phyloP scores from a whole-genome alignment of 2,113 vertebrate species.

The Ceuthmochares aereus region DNA sequence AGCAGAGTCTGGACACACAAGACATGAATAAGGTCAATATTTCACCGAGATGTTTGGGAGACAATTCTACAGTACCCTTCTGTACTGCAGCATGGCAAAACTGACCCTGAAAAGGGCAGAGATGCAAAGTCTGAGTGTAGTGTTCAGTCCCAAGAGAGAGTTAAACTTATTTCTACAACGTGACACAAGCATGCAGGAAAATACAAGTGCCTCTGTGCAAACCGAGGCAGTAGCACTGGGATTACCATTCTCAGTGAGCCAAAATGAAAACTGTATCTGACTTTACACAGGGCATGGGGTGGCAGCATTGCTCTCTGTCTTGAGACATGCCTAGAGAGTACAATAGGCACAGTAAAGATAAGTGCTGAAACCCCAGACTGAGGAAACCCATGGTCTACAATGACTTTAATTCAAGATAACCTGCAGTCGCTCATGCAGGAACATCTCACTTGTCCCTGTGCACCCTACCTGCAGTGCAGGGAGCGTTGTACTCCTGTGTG shows the following conservation, averaged over 20 bases:
- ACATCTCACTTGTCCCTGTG: rapidly evolving
- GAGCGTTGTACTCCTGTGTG: conserved; percentile 58
- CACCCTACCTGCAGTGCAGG: conserved; percentile 48
- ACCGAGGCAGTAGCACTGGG: neutral
- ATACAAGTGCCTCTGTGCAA: neutral
- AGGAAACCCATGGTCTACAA: neutral
- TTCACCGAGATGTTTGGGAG: neutral
- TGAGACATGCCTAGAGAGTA: neutral
- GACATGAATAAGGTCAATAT: neutral
- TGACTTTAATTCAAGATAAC: neutral
- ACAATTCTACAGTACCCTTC: neutral
- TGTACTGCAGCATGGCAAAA: neutral
- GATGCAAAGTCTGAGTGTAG: neutral
- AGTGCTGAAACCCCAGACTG: neutral
- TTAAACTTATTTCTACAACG: neutral
- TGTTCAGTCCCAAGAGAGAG: neutral
- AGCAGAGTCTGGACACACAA: neutral
- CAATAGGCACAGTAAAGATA: rapidly evolving
- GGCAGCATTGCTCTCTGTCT: neutral
- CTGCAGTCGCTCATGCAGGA: neutral
- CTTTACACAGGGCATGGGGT: neutral
- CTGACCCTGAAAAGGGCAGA: neutral
- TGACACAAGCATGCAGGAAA: neutral
- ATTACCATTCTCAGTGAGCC: neutral
- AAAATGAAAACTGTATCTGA: neutral